phyloP scores from a whole-genome alignment of 2,113 vertebrate species.

The Nycticryphes semicollaris region DNA sequence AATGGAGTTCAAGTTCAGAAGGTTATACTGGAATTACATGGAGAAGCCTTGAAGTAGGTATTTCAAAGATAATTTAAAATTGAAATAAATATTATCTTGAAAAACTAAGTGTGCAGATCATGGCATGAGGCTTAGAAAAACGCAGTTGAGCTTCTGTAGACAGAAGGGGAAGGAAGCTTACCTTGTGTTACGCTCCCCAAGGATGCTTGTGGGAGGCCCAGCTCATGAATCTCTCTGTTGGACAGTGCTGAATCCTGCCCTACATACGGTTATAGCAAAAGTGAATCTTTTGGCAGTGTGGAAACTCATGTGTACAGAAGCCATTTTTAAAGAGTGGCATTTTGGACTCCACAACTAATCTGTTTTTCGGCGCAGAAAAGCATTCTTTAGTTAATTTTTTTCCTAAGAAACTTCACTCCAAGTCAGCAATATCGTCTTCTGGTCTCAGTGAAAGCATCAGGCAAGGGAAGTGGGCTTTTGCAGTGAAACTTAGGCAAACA shows the following conservation, averaged over 20 bases:
- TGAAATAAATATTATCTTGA: not conserved
- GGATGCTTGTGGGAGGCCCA: not conserved
- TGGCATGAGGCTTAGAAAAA: not conserved
- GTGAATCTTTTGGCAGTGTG: not conserved
- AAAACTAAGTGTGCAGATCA: not conserved
- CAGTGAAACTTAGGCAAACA: not conserved
- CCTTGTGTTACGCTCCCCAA: not conserved
- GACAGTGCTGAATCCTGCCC: not conserved
- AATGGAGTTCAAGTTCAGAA: not conserved
- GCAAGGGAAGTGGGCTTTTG: not conserved
- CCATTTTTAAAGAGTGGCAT: not conserved
- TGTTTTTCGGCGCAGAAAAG: not conserved
- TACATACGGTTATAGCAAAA: not conserved
- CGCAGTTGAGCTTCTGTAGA: not conserved
- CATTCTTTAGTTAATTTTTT: not conserved
- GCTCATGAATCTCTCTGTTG: not conserved
- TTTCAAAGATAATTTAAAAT: not conserved
- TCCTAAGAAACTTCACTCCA: not conserved
- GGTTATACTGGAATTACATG: not conserved
- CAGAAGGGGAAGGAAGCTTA: not conserved
- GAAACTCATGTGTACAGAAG: not conserved
- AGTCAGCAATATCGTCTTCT: not conserved
- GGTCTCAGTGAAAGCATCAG: not conserved
- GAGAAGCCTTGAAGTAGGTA: not conserved
- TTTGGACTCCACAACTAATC: not conserved